Conservation (phyloP, 2,113 vertebrate genomes). For the Sminthopsis crassicaudata region DNA sequence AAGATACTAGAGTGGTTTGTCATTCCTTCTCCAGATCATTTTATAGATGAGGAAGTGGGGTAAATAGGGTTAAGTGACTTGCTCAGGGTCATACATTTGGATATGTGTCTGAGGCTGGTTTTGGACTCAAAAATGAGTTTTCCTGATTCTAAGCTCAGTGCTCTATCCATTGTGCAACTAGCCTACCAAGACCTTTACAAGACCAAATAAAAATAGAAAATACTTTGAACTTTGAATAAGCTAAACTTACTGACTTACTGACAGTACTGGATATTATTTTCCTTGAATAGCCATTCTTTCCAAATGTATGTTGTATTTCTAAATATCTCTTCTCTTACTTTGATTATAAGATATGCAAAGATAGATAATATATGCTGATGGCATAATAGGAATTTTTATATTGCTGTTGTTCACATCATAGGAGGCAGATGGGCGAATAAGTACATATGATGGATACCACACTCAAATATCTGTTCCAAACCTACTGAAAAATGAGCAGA, state of each 20-base stretch:
- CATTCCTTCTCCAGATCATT: not conserved
- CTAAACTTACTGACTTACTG: not conserved
- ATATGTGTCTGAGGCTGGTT: not conserved
- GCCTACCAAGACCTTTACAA: not conserved
- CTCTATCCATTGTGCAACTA: not conserved
- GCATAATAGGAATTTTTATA: not conserved
- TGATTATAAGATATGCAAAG: not conserved
- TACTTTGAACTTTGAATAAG: slow-evolving; percentile 17
- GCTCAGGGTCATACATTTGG: not conserved
- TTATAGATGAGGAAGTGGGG: slow-evolving; percentile 6
- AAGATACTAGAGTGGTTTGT: too few species aligned
- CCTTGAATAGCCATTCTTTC: not conserved
- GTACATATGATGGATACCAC: slow-evolving; percentile 32
- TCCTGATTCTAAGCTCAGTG: not conserved
- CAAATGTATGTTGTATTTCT: not conserved
- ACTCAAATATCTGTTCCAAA: slow-evolving; percentile 39
- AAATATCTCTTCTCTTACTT: not conserved
- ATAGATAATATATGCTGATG: accelerated
- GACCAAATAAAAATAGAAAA: not conserved
- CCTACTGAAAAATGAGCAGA: slow-evolving; percentile 30
- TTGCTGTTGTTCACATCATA: slow-evolving; percentile 58
- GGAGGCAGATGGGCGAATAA: slow-evolving; percentile 71
- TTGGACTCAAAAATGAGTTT: not conserved
- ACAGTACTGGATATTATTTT: not conserved
- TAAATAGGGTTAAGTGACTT: not conserved